phyloP scores from a whole-genome alignment of 1,140 invertebrate species.

The Drosophila kohkoa region DNA sequence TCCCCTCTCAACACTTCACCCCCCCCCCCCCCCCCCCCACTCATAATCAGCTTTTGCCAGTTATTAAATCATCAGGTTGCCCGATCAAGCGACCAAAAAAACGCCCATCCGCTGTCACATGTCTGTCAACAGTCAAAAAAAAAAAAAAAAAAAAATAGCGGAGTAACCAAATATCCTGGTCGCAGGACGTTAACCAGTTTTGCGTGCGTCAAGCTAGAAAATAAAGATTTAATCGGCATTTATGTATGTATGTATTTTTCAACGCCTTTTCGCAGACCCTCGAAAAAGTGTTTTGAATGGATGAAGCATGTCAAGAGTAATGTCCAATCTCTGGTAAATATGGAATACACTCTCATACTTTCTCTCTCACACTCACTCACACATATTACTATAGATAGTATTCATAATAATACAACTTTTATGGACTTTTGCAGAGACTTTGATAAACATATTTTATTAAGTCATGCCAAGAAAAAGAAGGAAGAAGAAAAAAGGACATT shows the following conservation, averaged over 20 bases:
- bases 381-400: neutral
- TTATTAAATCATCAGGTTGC: slow-evolving; percentile 83
- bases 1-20: neutral
- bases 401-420: slow-evolving; percentile 16
- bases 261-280: slow-evolving; percentile 5
- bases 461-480: too few species aligned
- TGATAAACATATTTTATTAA: too few species aligned
- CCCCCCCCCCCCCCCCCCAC: slow-evolving; percentile 1
- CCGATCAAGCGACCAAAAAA: slow-evolving; percentile 45
- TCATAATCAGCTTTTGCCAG: slow-evolving; percentile 59
- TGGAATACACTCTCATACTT: neutral
- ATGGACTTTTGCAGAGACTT: neutral
- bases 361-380: neutral
- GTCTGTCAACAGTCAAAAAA: slow-evolving; percentile 72
- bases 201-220: slow-evolving; percentile 72
- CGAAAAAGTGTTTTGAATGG: slow-evolving; percentile 7
- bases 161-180: slow-evolving; percentile 66
- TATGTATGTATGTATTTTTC: slow-evolving; percentile 61
- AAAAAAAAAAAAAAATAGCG: slow-evolving; percentile 14
- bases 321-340: slow-evolving; percentile 2
- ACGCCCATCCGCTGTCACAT: slow-evolving; percentile 61
- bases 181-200: slow-evolving; percentile 15
- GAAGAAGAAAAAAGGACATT: too few species aligned
- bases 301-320: slow-evolving; percentile 19
- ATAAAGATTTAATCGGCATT: slow-evolving; percentile 81